Base-by-base conservation (phyloP, 2,113 vertebrate species). In the Gymnogyps californianus region DNA sequence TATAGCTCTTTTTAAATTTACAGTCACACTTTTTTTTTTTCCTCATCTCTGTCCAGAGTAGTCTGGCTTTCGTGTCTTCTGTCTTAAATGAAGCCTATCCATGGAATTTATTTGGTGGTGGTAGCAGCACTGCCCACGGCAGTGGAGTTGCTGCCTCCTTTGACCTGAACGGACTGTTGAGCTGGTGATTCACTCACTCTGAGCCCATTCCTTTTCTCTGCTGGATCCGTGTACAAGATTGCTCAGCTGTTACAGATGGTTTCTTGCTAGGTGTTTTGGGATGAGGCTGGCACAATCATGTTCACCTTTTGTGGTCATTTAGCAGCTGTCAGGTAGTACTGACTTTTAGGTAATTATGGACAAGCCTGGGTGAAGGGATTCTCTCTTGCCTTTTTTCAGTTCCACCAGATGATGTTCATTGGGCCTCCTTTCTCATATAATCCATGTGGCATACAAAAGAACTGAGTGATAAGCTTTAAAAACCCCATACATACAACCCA, bases 41-140 rank as follows among this genome's bases (percentile, higher is more conserved):
- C 52, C 17, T 49, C 7, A 11, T 1, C 22, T 74, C 29, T 75
- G 12, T 40, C n/a, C 26, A 25, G 6, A 55, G 31, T 29, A n/a
- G 22, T 20, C 42, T 87, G 65, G 17, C 44, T 74, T 83, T 44
- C 3, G 3, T 67, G 16, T 69, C 57, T 80, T 46, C 67, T 74
- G 12, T 40, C 32, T 66, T 7, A 13, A 82, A 51, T 26, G 16
- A 83, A 46, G 13, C 20, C 10, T 32, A 14, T 16, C n/a, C 13
- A 3, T 36, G 57, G 67, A 58, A 61, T 75, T 8, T 52, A 20
- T 29, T 47, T 6, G 7, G 38, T 67, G 51, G 8, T 5, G 10
- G 38, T 9, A 77, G 49, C 9, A n/a, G 20, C n/a, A 26, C n/a
- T 78, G 29, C 24, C 52, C 0, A 0, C 1, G 4, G 49, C 66